Conservation (phyloP, 1,140 invertebrate genomes). For the Bemisia tabaci region DNA sequence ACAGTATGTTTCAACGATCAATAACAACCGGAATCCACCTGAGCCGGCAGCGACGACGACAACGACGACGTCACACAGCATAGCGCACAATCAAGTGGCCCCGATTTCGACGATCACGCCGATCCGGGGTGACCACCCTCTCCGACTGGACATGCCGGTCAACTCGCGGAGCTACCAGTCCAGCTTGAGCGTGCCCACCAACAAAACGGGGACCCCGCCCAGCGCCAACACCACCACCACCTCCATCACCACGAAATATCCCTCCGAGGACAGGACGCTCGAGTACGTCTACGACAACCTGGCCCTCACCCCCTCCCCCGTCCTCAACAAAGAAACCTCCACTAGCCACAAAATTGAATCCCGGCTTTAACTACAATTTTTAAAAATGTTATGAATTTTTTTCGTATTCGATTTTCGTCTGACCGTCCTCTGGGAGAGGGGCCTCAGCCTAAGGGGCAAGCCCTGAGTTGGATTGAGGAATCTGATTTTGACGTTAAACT, state of each 20-base stretch:
- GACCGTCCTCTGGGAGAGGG: no score
- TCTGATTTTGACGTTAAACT: no score
- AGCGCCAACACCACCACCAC: not conserved
- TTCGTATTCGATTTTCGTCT: no score
- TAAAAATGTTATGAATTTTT: no score
- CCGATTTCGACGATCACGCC: not conserved
- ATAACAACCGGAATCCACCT: not conserved
- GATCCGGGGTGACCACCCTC: not conserved
- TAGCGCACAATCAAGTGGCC: not conserved
- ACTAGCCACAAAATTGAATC: not conserved
- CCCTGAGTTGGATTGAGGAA: no score
- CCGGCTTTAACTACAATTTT: not conserved
- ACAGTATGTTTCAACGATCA: not conserved
- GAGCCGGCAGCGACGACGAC: not conserved
- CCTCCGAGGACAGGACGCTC: not conserved
- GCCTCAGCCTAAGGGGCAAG: no score
- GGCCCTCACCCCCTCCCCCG: not conserved
- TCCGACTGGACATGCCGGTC: not conserved
- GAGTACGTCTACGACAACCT: not conserved
- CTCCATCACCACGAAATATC: not conserved
- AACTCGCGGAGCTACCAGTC: not conserved
- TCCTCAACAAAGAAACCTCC: not conserved
- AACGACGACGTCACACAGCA: not conserved
- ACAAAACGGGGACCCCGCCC: not conserved
- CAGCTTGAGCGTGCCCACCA: not conserved